Base-by-base conservation (phyloP, 2,888 invertebrate species). In the Liodrosophila aerea region DNA sequence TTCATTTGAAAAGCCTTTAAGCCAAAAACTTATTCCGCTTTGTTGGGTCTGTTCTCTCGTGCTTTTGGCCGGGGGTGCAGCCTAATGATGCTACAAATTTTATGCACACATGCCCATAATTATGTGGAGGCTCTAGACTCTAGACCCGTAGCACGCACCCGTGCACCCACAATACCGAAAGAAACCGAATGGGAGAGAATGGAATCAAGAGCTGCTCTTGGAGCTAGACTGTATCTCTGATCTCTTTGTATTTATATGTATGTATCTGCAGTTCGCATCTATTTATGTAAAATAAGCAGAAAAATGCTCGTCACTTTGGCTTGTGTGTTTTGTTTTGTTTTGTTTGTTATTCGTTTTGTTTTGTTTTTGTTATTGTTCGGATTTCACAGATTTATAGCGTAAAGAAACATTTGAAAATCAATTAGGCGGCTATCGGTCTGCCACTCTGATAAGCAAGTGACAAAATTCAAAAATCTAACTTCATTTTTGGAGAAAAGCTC, bases 1-100 rank as follows among this genome's bases (percentile, higher is more conserved):
- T 78, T 78, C 78, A 78, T 78, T 78, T 78, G 84, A 78, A 78
- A 78, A 78, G 84, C 84, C 78, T 78, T 81, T 70, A 78, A 78
- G 78, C 78, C 78, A 84, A 77, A 73, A 77, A 67, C 62, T 60
- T 76, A 64, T 77, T 78, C 66, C 54, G 77, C 66, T 66, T 73
- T 75, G 60, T 73, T 58, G 34, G 31, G 54, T 73, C 64, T 51
- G 53, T 60, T 64, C 53, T 27, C n/a, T 8, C 27, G 49, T 61
- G 47, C 61, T 44, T 78, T 65, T 73, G 47, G 84, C 78, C 78
- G 78, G 84, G 84, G 84, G 84, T 78, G 84, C 78, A 78, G 67
- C 70, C 78, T 78, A 78, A 78, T 78, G 78, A 78, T 78, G 81
- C 84, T 49, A 84, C 78, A 77, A 84, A 78, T 78, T 83, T 81